These are phyloP conservation scores for Dendronephthya gigantea DNA, from an alignment of 64 coral and sea anemone genomes.

Conservation along the genomic window DNA sequence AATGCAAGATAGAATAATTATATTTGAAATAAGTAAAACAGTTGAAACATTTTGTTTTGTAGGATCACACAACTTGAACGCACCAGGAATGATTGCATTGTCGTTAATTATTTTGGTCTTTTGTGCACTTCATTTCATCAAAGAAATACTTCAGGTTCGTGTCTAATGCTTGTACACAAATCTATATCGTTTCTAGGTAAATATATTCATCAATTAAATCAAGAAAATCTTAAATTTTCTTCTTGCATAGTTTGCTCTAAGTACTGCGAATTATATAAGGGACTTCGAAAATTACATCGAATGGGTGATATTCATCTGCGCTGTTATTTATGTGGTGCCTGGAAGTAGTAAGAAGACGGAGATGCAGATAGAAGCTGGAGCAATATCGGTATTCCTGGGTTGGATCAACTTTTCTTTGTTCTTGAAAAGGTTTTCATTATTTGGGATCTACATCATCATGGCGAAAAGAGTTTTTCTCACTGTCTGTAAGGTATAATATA, in stretches of 20 bases:
- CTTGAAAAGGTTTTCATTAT: neutral
- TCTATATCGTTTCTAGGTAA: no score
- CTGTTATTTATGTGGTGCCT: no score
- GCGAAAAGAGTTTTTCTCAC: no score
- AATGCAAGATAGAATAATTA: no score
- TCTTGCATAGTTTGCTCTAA: neutral
- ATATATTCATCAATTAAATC: no score
- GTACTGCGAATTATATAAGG: neutral
- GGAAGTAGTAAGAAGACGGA: neutral
- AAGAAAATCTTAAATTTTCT: neutral
- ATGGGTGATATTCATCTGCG: neutral
- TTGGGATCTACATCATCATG: conserved; percentile 6
- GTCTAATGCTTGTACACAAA: no score
- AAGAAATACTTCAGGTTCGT: neutral
- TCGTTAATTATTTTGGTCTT: neutral
- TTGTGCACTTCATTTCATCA: neutral
- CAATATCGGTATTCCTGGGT: neutral
- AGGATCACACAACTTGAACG: neutral
- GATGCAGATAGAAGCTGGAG: neutral
- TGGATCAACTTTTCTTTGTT: neutral
- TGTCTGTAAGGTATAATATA: no score
- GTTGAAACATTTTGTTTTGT: no score
- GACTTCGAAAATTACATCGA: neutral
- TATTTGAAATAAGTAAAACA: no score
- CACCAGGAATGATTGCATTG: neutral